Evolutionary conservation across 2,113 vertebrate genomes (phyloP), one percentile per base, ranked within the genome.

Genomic region (Myxocyprinus asiaticus): DNA sequence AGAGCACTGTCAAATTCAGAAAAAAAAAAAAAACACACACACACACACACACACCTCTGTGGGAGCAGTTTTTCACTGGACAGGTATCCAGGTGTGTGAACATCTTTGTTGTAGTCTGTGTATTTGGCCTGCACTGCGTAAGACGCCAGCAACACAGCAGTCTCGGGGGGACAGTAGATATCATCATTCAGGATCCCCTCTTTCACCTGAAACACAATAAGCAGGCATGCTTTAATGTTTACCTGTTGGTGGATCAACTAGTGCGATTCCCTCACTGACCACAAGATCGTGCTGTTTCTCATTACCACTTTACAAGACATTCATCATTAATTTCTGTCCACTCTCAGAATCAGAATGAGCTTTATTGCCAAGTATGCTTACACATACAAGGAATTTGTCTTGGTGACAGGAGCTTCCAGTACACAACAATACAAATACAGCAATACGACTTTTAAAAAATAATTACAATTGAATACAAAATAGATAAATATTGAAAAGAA

Each of bases 81-180:
- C 82, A 99, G 92, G 80, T 99, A 99, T 72, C 98, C 98, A 7
- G 95, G 83, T 9, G 93, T 94, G 89, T 99, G 96, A 33, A 86
- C 89, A 7, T 98, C 97, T 87, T 98, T 98, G 84, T 95, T 98
- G 90, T 96, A 99, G 90, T 99, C 97, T 0, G 92, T 93, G 0
- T 98, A 96, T 89, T 99, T 99, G 84, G 97, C 98, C 89, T 99
- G 98, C 81, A 99, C 98, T 0, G 98, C 97, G 0, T 99, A 99
- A 1, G 98, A 99, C 17, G 96, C 98, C 87, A 99, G 86, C 4
- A 99, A 93, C 44, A 99, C 98, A 0, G 97, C 97, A 0, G 98
- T 99, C 89, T 99, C 97, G 4, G 98, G 98, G n/a, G 98, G 98
- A 81, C 98, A 99, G 87, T 99, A 99, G 88, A 98, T 99, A 86